Evolutionary conservation across 2,888 invertebrate genomes (phyloP).

Genomic region (Eucera pruinosa): DNA sequence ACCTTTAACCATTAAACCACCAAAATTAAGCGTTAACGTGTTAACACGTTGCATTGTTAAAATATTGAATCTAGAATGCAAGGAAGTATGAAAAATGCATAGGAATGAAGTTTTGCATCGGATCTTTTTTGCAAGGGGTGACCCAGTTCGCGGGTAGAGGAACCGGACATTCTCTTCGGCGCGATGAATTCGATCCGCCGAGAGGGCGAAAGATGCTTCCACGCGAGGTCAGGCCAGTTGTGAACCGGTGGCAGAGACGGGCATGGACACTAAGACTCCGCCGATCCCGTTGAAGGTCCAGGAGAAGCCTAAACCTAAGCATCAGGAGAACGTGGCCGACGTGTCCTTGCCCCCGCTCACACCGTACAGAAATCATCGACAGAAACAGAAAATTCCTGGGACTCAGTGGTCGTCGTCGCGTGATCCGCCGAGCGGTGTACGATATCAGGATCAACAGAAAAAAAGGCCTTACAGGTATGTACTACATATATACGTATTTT

Average conservation of each 20-base stretch:
- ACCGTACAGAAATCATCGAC: conserved; percentile 72
- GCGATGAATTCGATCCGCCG: conserved; percentile 69
- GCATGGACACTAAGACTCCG: conserved; percentile 83
- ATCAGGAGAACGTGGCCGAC: conserved; percentile 72
- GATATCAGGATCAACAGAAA: conserved; percentile 72
- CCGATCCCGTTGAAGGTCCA: conserved; percentile 81
- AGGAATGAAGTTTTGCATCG: background rate
- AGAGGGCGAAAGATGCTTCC: conserved; percentile 70
- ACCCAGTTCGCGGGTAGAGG: conserved; percentile 48
- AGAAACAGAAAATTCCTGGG: conserved; percentile 60
- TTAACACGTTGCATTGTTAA: too few relatives aligned
- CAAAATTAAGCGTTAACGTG: too few relatives aligned
- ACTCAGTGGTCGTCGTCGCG: conserved; percentile 67
- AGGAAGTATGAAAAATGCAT: background rate
- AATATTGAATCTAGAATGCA: too few relatives aligned
- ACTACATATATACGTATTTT: too few relatives aligned
- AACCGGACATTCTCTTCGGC: conserved; percentile 56
- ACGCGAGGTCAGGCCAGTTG: conserved; percentile 67
- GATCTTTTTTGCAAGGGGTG: conserved; percentile 60
- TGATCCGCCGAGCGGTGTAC: conserved; percentile 47
- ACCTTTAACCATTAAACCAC: too few relatives aligned
- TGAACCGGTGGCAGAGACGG: conserved; percentile 74
- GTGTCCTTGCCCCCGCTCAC: conserved; percentile 81
- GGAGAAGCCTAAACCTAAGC: conserved; percentile 76
- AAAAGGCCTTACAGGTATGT: conserved; percentile 81